phyloP scores from a whole-genome alignment of 2,113 vertebrate species.

The Aplodontia rufa region DNA sequence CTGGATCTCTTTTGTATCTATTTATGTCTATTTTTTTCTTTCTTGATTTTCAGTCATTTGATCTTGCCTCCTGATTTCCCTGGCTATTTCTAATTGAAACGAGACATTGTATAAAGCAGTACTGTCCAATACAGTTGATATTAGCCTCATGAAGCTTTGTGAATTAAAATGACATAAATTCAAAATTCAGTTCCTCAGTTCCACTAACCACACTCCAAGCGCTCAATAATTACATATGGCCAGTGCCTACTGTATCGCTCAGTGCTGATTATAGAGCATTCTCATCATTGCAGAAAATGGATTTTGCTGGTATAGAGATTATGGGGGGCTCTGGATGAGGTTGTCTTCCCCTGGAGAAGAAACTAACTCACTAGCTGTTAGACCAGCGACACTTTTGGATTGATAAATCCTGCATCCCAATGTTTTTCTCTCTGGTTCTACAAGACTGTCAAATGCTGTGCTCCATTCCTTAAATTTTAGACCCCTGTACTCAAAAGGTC shows the following conservation, averaged over 20 bases:
- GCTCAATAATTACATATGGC: neutral
- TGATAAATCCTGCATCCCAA: neutral
- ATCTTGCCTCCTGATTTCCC: neutral
- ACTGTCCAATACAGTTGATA: neutral
- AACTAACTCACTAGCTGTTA: neutral
- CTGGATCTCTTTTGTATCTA: neutral
- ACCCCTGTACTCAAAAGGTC: neutral
- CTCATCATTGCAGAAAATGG: neutral
- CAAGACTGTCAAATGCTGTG: neutral
- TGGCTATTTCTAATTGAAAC: neutral
- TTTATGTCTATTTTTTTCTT: neutral
- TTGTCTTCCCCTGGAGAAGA: neutral
- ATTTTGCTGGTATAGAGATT: neutral
- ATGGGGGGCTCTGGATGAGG: neutral
- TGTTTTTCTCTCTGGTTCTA: neutral
- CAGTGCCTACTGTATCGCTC: neutral
- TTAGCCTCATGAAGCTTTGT: neutral
- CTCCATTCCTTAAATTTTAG: neutral
- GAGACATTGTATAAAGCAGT: neutral
- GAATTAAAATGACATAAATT: neutral
- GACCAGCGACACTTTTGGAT: neutral
- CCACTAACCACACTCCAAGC: neutral
- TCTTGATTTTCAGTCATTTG: constrained; percentile 13
- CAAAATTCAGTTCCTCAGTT: neutral
- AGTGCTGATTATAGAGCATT: neutral